Base-by-base conservation (phyloP, 2,888 invertebrate species). In the Listrodromus nycthemerus region DNA sequence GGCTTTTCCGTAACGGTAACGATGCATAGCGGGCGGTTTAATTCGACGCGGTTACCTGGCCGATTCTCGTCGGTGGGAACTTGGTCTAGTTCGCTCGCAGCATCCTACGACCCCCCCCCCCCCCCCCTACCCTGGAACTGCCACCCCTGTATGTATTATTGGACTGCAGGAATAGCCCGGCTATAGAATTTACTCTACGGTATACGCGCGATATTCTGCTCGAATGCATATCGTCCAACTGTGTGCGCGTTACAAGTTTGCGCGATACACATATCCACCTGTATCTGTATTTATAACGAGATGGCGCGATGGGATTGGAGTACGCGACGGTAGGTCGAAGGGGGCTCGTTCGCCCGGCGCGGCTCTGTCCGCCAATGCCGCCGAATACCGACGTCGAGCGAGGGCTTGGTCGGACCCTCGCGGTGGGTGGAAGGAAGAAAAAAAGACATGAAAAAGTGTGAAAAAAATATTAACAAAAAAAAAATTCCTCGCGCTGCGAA, bases 221-320 rank as follows among this genome's bases (percentile, higher is more conserved):
- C 71, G 45, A 65, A 41, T 16, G 33, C 27, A 70, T 75, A 80
- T 79, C 74, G 78, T 76, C 61, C 55, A 21, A 66, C 50, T 67
- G 66, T 69, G 30, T 67, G 66, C 58, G 41, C 48, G 65, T 50
- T 77, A 78, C 76, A 41, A 65, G 48, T 37, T n/a, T 33, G 52
- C 45, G 16, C 74, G 48, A 19, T 73, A 27, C 41, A 41, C 52
- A 70, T 61, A 50, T 61, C 61, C 27, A n/a, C 13, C 69, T 79
- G 85, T 78, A 81, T 77, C 80, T 84, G 80, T 84, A 84, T 84
- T 84, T 74, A 84, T 80, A 84, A 84, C 80, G 83, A 70, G 85
- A 78, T 78, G 73, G 75, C 82, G 61, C 67, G 70, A 80, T 71
- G 41, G 50, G 77, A 74, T 70, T 30, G 63, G 70, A 80, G 66